phyloP scores from a whole-genome alignment of 2,797 vertebrate genomes.

The Lepidocolaptes lacrymiger region DNA sequence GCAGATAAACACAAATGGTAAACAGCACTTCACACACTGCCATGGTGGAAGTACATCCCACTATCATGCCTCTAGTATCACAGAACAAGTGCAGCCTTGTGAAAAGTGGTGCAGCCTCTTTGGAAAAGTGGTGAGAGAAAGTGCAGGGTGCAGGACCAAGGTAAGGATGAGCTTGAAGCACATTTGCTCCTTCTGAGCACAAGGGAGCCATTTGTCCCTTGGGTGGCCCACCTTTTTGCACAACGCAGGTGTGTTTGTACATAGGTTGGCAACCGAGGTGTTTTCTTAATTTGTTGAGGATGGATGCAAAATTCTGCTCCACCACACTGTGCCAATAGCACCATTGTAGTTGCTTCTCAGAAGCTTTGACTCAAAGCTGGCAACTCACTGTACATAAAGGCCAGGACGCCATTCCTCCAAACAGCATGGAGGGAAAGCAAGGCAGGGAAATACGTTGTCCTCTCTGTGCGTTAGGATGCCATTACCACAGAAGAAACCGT shows the following conservation, averaged over 20 bases:
- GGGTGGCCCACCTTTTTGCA: background rate
- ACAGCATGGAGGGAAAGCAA: background rate
- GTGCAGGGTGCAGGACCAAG: background rate
- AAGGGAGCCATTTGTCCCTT: background rate
- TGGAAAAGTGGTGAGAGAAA: background rate
- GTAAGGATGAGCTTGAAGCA: background rate
- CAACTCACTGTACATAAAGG: background rate
- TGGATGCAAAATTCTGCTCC: background rate
- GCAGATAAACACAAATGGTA: background rate
- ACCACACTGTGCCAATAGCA: background rate
- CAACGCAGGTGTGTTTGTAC: background rate
- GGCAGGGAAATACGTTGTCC: background rate
- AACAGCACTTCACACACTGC: background rate
- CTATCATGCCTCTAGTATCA: fast-evolving
- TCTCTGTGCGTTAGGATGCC: background rate
- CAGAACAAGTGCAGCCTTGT: background rate
- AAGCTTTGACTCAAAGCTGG: background rate
- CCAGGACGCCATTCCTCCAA: background rate
- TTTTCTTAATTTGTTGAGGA: background rate
- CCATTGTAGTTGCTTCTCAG: background rate
- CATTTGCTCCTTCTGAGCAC: background rate
- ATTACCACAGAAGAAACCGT: background rate
- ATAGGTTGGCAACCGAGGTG: background rate
- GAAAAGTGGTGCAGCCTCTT: background rate
- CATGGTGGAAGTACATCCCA: background rate